phyloP scores from a whole-genome alignment of 1,140 invertebrate species.

The Saxidomus purpurata region DNA sequence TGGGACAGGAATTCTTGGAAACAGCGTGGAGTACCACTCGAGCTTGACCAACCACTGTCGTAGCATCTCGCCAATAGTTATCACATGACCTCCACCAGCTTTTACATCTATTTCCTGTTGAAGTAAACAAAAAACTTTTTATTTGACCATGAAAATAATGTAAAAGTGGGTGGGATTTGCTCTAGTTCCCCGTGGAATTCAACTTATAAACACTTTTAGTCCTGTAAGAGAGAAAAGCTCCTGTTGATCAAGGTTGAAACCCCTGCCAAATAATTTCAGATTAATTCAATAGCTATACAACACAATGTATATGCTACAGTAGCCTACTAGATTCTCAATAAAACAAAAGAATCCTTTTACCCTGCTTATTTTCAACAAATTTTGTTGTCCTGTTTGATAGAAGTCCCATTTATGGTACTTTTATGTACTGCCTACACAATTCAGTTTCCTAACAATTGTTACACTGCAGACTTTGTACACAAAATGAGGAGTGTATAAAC shows the following conservation, averaged over 20 bases:
- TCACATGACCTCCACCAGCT: conserved; percentile 97
- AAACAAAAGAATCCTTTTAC: too few species aligned
- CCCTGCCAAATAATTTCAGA: too few species aligned
- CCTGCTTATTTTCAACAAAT: too few species aligned
- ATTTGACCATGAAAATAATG: neutral
- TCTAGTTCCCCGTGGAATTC: conserved; percentile 74
- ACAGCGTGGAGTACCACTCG: conserved; percentile 97
- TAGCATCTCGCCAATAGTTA: conserved; percentile 97
- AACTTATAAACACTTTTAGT: neutral
- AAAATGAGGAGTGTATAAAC: too few species aligned
- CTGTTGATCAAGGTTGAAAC: neutral
- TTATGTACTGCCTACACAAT: too few species aligned
- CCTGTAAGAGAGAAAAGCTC: neutral
- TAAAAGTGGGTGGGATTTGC: conserved; percentile 69
- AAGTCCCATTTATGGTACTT: too few species aligned
- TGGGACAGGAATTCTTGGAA: conserved; percentile 99
- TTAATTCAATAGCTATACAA: too few species aligned
- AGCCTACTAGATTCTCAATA: too few species aligned
- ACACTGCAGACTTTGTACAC: too few species aligned
- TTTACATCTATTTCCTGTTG: conserved; percentile 96
- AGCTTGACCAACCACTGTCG: conserved; percentile 98
- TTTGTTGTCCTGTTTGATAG: too few species aligned
- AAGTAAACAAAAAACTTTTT: conserved; percentile 12
- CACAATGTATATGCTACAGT: too few species aligned
- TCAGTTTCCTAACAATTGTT: too few species aligned